Base-by-base conservation (phyloP, 2,888 invertebrate genomes). In the Tipula vernalis region DNA sequence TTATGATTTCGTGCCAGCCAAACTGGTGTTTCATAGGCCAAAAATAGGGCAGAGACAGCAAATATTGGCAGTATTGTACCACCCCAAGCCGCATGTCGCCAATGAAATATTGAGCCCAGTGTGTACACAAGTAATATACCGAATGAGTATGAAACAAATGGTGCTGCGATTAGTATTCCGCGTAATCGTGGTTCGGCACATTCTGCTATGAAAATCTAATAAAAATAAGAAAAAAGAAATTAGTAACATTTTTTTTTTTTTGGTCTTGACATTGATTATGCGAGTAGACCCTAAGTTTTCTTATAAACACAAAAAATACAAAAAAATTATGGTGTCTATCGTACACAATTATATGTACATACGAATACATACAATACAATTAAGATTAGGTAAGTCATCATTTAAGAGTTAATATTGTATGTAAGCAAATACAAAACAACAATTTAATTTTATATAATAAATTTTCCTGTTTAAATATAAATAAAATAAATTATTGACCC, bases 121-220 rank as follows among this genome's bases (percentile, higher is more conserved):
- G 94, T 93, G 89, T 96, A 96, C 42, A 96, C 95, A 87, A 96
- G 91, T 0, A 96, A 92, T 84, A 96, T 96, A 36, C 96, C 96
- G 47, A 95, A 91, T 0, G 96, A 95, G 89, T 96, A 96, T 18
- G 95, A 94, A 36, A 95, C 94, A 89, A 95, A 95, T 0, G 95
- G 95, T 0, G 94, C 94, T n/a, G 95, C 95, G 41, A 95, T 94
- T 10, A 96, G 92, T 86, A 94, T 91, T 3, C 96, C 95, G 87
- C 96, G 93, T 18, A 96, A 90, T 89, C 94, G 93, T 36, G 96
- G 95, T 88, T 96, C 95, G 2, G 96, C 94, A 88, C 95, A 95
- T 92, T 96, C 96, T 4, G 95, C 95, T 88, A 96, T 93, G 88
- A 96, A 93, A 3, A 96, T 95, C 96, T 96, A 91, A 1, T 90